A percentile compares a stretch with the other conserved stretches of the same genome.
phyloP scores from a whole-genome alignment of 1,140 invertebrate genomes.

The Ditylenchus dipsaci region DNA sequence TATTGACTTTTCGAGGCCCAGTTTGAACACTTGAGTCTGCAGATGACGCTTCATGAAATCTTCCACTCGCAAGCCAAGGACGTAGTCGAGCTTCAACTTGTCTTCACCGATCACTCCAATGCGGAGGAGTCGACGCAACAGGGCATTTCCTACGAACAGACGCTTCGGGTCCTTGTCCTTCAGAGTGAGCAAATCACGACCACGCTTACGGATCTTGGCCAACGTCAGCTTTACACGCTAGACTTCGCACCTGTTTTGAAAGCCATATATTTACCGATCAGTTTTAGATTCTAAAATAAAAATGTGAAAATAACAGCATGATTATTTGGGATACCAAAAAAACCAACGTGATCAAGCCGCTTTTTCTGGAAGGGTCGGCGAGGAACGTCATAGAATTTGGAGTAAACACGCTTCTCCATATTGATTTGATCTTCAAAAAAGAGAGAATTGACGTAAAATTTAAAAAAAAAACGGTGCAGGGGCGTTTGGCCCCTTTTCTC shows the following conservation, averaged over 20 bases:
- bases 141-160: slow-evolving; percentile 97
- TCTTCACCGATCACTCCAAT: slow-evolving; percentile 94
- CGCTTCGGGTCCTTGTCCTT: slow-evolving; percentile 96
- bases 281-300: slow-evolving; percentile 77
- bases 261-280: slow-evolving; percentile 97
- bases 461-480: too few species aligned
- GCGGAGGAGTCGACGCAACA: slow-evolving; percentile 89
- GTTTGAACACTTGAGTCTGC: slow-evolving; percentile 98
- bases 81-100: slow-evolving; percentile 99
- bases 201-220: slow-evolving; percentile 97
- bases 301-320: too few species aligned
- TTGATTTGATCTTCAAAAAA: too few species aligned
- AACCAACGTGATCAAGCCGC: slow-evolving; percentile 81
- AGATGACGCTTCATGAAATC: slow-evolving; percentile 98
- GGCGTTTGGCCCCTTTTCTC: too few species aligned
- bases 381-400: slow-evolving; percentile 95
- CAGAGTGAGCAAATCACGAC: slow-evolving; percentile 90
- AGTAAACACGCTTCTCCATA: slow-evolving; percentile 88
- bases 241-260: slow-evolving; percentile 97
- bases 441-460: too few species aligned
- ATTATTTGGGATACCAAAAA: too few species aligned
- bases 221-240: slow-evolving; percentile 97
- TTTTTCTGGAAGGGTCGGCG: slow-evolving; percentile 98
- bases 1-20: slow-evolving; percentile 97
- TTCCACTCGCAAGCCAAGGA: slow-evolving; percentile 94